Conservation (phyloP, 2,797 vertebrate species). For the Channa striata region DNA sequence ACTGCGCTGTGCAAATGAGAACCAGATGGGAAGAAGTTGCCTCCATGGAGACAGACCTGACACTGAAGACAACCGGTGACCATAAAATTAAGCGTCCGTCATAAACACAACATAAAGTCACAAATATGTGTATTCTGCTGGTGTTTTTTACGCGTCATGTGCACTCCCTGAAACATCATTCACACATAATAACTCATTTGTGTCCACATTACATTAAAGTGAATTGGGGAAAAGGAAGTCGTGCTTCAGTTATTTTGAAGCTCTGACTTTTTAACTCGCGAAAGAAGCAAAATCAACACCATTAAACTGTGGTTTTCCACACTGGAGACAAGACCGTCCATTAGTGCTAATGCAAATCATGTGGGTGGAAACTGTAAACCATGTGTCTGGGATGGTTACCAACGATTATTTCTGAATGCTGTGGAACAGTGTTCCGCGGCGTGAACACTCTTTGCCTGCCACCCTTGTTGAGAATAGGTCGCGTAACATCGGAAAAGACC, state of each 20-base stretch:
- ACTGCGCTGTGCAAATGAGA: slow-evolving; percentile 57
- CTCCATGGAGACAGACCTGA: slow-evolving; percentile 22
- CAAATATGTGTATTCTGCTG: not conserved
- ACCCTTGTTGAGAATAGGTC: too few relatives aligned
- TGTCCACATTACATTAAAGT: not conserved
- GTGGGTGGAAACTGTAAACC: too few relatives aligned
- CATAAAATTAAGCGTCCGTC: slow-evolving; percentile 21
- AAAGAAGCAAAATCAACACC: too few relatives aligned
- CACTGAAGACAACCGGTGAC: not conserved
- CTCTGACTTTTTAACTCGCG: too few relatives aligned
- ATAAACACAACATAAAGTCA: slow-evolving; percentile 17
- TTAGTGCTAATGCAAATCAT: not conserved
- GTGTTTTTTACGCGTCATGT: not conserved
- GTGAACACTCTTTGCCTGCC: not conserved
- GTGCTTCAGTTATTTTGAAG: too few relatives aligned
- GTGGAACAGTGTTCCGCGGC: too few relatives aligned
- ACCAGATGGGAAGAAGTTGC: slow-evolving; percentile 62
- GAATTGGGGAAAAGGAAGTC: not conserved
- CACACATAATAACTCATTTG: not conserved
- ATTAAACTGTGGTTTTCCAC: too few relatives aligned
- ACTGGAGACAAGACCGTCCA: too few relatives aligned
- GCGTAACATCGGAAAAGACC: too few relatives aligned
- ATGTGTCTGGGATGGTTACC: too few relatives aligned
- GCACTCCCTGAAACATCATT: not conserved
- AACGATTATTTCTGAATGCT: too few relatives aligned